Base-by-base conservation (phyloP, 2,113 vertebrate genomes). In the Python bivittatus region DNA sequence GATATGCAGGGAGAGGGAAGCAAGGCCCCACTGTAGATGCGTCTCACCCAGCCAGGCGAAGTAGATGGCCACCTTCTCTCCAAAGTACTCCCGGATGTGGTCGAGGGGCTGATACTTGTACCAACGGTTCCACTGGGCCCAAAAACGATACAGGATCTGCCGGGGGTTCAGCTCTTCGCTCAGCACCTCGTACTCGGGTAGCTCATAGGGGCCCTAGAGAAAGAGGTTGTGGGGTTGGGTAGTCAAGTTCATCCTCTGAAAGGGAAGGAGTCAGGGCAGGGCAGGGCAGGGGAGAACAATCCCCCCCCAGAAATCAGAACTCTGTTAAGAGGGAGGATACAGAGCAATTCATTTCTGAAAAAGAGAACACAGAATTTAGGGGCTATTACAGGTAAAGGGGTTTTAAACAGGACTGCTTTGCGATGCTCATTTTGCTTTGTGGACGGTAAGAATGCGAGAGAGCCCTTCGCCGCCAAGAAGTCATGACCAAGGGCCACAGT, bases 121-220 rank as follows among this genome's bases (percentile, higher is more conserved):
- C 98, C 98, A 98, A 91, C 97, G 98, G 38, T 95, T 95, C 98
- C 98, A 98, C 93, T 95, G 96, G n/a, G 97, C 97, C 98, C 98
- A 98, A 95, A 97, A 98, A 13, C 96, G 94, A 95, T 96, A 98
- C 3, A 98, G 96, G 86, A 98, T 93, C 92, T 98, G 98, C 87
- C 97, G 95, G 93, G 97, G 97, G 94, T 98, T 98, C 87, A 98
- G 93, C 89, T 97, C 96, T 0, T 98, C 97, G 0, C 96, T 96
- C 6, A 93, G 93, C 29, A 97, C 94, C 85, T 97, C 96, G 11
- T 93, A 94, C 25, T 87, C 93, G 0, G 97, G 97, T 17, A 96
- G 95, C 93, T 98, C 93, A 91, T 97, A 98, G 0, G 97, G 94
- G 0, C 98, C 98, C 98, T 98, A 92, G 42, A 11, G 56, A 61